A percentile compares a stretch with the other conserved stretches of the same genome.
These are phyloP conservation scores for Myripristis jacobus DNA, from an alignment of 2,797 vertebrate genomes.

Conservation along the genomic window DNA sequence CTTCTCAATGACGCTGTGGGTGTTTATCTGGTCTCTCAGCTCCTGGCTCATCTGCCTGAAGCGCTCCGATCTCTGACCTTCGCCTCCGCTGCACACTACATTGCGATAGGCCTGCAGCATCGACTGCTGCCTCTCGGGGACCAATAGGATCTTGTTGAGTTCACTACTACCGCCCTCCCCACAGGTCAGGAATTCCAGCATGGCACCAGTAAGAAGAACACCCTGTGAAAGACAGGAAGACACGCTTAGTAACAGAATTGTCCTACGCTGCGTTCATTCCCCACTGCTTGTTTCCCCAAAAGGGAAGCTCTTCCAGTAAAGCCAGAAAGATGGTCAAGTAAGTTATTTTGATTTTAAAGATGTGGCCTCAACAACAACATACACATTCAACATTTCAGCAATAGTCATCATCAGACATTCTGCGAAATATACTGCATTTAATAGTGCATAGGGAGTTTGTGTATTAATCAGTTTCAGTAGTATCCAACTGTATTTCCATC, in stretches of 20 bases:
- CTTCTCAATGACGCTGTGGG: conserved; percentile 82
- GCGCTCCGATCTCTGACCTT: conserved; percentile 70
- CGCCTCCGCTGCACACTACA: conserved; percentile 79
- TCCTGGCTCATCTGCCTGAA: conserved; percentile 86
- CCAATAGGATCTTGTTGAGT: conserved; percentile 82
- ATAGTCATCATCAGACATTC: too few relatives aligned
- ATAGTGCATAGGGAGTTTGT: too few relatives aligned
- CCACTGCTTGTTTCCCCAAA: too few relatives aligned
- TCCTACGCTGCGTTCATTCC: too few relatives aligned
- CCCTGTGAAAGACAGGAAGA: conserved; percentile 71
- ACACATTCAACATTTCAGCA: too few relatives aligned
- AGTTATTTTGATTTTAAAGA: too few relatives aligned
- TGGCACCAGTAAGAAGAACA: conserved; percentile 83
- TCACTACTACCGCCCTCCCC: conserved; percentile 64
- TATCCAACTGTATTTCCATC: too few relatives aligned
- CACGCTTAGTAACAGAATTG: background rate
- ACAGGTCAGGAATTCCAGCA: conserved; percentile 90
- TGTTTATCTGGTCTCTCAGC: conserved; percentile 89
- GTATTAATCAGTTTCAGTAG: too few relatives aligned
- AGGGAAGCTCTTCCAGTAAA: too few relatives aligned
- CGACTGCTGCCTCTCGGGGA: conserved; percentile 78
- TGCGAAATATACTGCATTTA: too few relatives aligned
- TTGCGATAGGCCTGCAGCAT: conserved; percentile 81
- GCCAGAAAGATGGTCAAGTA: too few relatives aligned
- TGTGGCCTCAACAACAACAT: too few relatives aligned